Conservation (phyloP, 2,888 invertebrate genomes). For the Penaeus monodon region DNA sequence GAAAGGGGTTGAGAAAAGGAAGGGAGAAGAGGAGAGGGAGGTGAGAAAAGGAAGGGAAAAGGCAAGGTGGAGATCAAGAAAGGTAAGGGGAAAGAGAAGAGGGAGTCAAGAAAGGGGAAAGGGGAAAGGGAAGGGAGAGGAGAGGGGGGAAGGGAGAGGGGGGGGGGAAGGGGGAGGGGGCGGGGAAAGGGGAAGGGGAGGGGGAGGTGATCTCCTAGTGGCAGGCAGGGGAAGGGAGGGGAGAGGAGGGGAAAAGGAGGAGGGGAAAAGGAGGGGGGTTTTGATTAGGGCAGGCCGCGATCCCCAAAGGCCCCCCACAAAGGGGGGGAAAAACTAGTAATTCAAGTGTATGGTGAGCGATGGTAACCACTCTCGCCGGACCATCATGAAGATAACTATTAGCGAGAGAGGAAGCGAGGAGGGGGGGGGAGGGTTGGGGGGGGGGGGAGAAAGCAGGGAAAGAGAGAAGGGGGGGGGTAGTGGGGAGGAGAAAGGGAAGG, state of each 20-base stretch:
- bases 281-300: too few relatives aligned
- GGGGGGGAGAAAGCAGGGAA: background rate
- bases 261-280: too few relatives aligned
- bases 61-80: too few relatives aligned
- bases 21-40: too few relatives aligned
- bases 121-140: background rate
- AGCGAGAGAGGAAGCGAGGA: constrained; percentile 43
- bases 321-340: too few relatives aligned
- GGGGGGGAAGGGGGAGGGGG: too few relatives aligned
- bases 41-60: too few relatives aligned
- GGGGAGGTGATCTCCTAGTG: background rate
- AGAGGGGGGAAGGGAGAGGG: background rate
- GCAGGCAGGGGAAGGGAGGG: too few relatives aligned
- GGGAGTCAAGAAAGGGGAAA: background rate
- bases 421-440: background rate
- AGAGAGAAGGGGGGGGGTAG: background rate
- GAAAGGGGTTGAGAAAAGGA: too few relatives aligned
- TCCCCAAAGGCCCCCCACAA: too few relatives aligned
- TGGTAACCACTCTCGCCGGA: background rate
- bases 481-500: background rate
- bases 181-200: background rate
- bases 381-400: constrained; percentile 59
- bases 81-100: background rate
- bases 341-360: too few relatives aligned
- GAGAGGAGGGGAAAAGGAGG: background rate